phyloP scores from a whole-genome alignment of 2,888 invertebrate species.

The Philaethria dido region DNA sequence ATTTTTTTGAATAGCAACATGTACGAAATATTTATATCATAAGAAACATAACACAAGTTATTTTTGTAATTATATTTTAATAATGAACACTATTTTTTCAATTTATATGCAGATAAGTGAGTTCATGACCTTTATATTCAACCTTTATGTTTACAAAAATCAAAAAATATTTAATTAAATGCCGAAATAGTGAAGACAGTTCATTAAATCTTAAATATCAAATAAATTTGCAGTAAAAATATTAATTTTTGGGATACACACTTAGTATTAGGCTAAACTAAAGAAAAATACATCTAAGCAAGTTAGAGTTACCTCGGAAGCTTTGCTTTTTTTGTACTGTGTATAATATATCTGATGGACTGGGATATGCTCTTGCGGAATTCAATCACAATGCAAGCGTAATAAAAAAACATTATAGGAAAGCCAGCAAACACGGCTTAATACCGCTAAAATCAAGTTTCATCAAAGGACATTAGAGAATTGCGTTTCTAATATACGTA shows the following conservation, averaged over 20 bases:
- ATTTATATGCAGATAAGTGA: too few relatives aligned
- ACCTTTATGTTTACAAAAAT: too few relatives aligned
- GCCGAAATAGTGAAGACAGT: not conserved
- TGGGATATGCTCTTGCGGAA: constrained; percentile 41
- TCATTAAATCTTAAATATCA: too few relatives aligned
- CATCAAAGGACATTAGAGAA: constrained; percentile 49
- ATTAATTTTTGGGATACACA: not conserved
- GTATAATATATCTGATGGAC: constrained; percentile 42
- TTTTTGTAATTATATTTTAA: too few relatives aligned
- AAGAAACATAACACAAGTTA: too few relatives aligned
- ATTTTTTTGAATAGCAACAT: constrained; percentile 1
- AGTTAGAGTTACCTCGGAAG: not conserved
- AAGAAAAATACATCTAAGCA: not conserved
- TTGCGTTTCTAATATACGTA: constrained; percentile 47
- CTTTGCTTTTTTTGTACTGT: constrained; percentile 2
- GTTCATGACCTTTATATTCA: too few relatives aligned
- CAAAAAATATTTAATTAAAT: not conserved
- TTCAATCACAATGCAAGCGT: constrained; percentile 44
- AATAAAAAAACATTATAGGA: constrained; percentile 45
- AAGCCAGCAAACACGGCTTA: constrained; percentile 41
- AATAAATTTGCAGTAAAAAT: too few relatives aligned
- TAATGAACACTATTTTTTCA: too few relatives aligned
- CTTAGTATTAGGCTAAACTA: not conserved
- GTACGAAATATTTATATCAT: not conserved
- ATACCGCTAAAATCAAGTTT: constrained; percentile 49